Base-by-base conservation (phyloP, 2,113 vertebrate genomes). In the Acinonyx jubatus region DNA sequence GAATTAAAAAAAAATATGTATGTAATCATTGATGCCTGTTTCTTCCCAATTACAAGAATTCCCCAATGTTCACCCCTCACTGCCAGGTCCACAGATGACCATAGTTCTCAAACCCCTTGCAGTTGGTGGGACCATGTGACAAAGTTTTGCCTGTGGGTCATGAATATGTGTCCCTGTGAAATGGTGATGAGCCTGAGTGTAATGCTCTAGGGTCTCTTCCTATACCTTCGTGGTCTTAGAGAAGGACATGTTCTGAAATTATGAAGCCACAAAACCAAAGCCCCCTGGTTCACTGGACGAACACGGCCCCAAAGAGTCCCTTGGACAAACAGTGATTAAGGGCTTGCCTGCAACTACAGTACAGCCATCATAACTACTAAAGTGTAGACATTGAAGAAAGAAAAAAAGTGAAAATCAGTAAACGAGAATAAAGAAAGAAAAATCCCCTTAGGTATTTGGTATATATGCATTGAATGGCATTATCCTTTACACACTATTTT, bases 231-330 rank as follows among this genome's bases (percentile, higher is more conserved):
- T 87, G 38, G 4, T 33, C 19, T 5, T 0, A 73, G 8, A 66
- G n/a, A 73, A 89, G 7, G 61, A 57, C 10, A 29, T 65, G 21
- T 29, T 14, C 25, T 71, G 23, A 78, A 29, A 76, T 27, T 8
- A 5, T 5, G 14, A 19, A 68, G 4, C 2, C 41, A 89, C 1
- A 36, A 50, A 33, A n/a, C 48, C 8, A 63, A 95, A 92, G 16
- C 5, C 7, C 68, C 29, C 4, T 66, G 19, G 7, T 27, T 73
- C 4, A 0, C 23, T 45, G 11, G 7, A 41, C 1, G 0, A 68
- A 92, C 4, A 41, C 4, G 50, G 2, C 0, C 6, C 5, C 7
- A 8, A 4, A 66, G 14, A 89, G 21, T 84, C 0, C 0, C 16
- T 91, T 38, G 45, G 4, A 68, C 4, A 23, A n/a, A 27, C 6